Evolutionary conservation across 2,113 vertebrate species (phyloP).

Genomic region (Lucifuga dentata): DNA sequence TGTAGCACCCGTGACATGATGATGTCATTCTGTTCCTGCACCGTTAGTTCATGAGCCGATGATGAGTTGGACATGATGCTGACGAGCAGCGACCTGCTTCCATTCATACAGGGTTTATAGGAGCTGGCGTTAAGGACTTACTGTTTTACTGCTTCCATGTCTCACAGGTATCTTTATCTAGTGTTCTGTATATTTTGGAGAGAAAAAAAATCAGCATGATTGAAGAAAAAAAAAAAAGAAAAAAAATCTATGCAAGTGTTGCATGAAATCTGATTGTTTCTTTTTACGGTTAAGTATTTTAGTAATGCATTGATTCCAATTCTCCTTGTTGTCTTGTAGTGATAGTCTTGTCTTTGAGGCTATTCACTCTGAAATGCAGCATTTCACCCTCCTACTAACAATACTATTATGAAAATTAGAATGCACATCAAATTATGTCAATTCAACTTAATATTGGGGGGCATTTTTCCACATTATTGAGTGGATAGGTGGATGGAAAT

Average conservation of each 20-base stretch:
- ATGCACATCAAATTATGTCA: conserved; percentile 52
- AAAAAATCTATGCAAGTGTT: conserved; percentile 88
- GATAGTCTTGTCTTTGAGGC: conserved; percentile 78
- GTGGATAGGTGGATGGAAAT: conserved; percentile 3
- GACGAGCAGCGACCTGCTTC: conserved; percentile 22
- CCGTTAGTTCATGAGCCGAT: conserved; percentile 54
- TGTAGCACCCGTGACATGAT: conserved; percentile 69
- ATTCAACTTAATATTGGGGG: conserved; percentile 32
- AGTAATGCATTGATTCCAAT: conserved; percentile 78
- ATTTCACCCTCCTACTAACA: conserved; percentile 47
- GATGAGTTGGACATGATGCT: conserved; percentile 33
- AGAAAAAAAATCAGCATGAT: conserved; percentile 80
- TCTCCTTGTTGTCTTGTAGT: conserved; percentile 77
- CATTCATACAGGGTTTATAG: conserved; percentile 34
- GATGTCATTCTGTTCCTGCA: conserved; percentile 48
- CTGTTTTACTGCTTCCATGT: conserved; percentile 77
- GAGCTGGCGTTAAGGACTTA: conserved; percentile 24
- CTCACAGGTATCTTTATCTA: conserved; percentile 78
- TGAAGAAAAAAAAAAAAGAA: conserved; percentile 61
- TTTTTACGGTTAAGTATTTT: conserved; percentile 82
- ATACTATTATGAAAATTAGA: conserved; percentile 36
- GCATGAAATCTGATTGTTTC: conserved; percentile 85
- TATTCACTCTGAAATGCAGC: conserved; percentile 64
- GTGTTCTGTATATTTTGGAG: conserved; percentile 82
- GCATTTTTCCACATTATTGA: conserved; percentile 32